Base-by-base conservation (phyloP, 92 coral and sea anemone genomes). In the Porites lobata region DNA sequence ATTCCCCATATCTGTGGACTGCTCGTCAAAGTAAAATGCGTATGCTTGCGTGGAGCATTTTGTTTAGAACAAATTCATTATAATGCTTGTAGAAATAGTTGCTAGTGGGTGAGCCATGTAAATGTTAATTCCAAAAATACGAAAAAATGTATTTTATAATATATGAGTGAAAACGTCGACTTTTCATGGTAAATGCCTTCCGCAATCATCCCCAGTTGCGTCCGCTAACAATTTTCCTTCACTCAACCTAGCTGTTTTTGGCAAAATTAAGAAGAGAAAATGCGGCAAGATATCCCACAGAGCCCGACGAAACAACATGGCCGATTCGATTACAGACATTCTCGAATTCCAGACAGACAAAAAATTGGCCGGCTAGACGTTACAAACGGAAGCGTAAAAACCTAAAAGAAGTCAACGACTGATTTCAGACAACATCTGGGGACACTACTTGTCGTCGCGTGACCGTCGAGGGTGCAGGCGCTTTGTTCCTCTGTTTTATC, bases 321-420 rank as follows among this genome's bases (percentile, higher is more conserved):
- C 73, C 79, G 64, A 72, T 20, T 32, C 79, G 64, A 72, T 20
- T 32, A 50, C 80, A 84, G 87, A 84, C 87, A 73, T 50, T 7
- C 81, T 84, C 87, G 26, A 73, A 84, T 62, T 72, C 87, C 87
- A 84, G 87, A 84, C 87, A 84, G 87, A 84, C 87, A 84, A 84
- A 73, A 80, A 84, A 74, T 64, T 38, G 7, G 47, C 13, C 81
- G 79, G 74, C 87, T 63, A 84, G 87, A 84, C 87, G 81, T 62
- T 72, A 20, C 53, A 21, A 62, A 71, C 63, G 78, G 73, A 43
- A 51, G 58, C 72, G 20, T 64, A 20, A 64, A 72, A 73, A 50
- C 62, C 24, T 22, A 72, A 14, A 20, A 59, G 69, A 74, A 21
- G 72, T 38, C 47, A 38, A 38, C 47, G 47, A 38, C 47, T 38